Percentiles rank a stretch among this genome's conserved stretches.
Conservation (phyloP, 2,797 vertebrate genomes). For the Acanthurus lineatus region DNA sequence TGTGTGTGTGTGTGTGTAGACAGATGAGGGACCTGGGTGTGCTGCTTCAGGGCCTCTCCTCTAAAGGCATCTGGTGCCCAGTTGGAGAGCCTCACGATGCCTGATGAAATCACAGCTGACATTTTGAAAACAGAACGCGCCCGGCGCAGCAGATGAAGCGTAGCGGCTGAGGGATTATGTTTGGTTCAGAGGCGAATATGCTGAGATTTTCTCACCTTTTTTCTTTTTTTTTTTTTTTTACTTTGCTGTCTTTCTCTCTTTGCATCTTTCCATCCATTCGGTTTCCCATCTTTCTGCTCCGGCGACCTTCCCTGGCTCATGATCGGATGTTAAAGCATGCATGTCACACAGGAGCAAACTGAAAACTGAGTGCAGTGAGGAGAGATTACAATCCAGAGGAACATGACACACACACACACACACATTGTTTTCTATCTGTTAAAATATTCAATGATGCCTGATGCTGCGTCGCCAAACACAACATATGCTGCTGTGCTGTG, state of each 20-base stretch:
- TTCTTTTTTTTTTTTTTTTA: not conserved
- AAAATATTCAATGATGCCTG: constrained; percentile 38
- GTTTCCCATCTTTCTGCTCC: not conserved
- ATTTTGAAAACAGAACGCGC: constrained; percentile 54
- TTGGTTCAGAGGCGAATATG: constrained; percentile 18
- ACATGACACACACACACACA: not conserved
- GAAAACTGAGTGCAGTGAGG: not conserved
- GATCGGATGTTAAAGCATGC: constrained; percentile 33
- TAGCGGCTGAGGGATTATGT: constrained; percentile 38
- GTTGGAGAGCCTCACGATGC: constrained; percentile 41
- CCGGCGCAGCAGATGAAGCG: constrained; percentile 35
- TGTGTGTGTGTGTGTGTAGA: constrained; percentile 47
- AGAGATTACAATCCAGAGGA: constrained; percentile 17
- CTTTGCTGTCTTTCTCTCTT: not conserved
- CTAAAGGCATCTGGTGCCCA: constrained; percentile 65
- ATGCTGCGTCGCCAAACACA: constrained; percentile 13
- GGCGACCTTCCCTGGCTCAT: constrained; percentile 26
- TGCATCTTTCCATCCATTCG: not conserved
- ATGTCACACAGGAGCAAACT: not conserved
- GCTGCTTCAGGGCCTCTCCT: constrained; percentile 58
- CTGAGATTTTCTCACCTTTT: constrained; percentile 28
- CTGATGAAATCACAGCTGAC: constrained; percentile 70
- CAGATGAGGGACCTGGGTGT: constrained; percentile 47
- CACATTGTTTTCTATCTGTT: constrained; percentile 25
- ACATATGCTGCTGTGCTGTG: constrained; percentile 29